Evolutionary conservation across 2,888 invertebrate species (phyloP), one percentile per base, ranked within the genome.

Genomic region (Gerosis bhagava): DNA sequence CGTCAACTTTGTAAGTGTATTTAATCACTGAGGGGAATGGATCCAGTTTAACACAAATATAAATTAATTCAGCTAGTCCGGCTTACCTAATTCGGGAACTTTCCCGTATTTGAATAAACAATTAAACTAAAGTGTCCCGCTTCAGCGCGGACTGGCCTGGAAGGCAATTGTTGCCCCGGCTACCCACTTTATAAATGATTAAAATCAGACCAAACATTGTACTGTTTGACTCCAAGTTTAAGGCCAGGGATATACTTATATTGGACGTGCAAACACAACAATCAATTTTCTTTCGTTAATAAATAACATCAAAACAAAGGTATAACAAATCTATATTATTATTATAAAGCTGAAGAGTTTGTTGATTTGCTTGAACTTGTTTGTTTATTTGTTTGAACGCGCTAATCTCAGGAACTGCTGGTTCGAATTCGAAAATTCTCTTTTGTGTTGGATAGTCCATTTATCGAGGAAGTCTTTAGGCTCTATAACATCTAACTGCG

Each of bases 1-100:
- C 10, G 11, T 28, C 26, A 5, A 17, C 77, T 81, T 81, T 72
- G 78, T 77, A 78, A 78, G 79, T 80, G 77, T 77, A 68, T 72
- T 80, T 83, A 83, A 83, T 84, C 79, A 82, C 80, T 77, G 77
- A 80, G 79, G 78, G 80, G 76, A 79, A 77, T 66, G 73, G 74
- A 77, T 82, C 78, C 80, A 79, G 80, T 80, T 81, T 70, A 78
- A 84, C 73, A 81, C 82, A 86, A 84, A 86, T 83, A 86, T 86
- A 84, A 86, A 86, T 86, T 84, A 86, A 78, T 77, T 76, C 74
- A 75, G 74, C 75, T 70, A 76, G 84, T 81, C 76, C 76, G 77
- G 75, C 67, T 79, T 76, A 81, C 79, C 78, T 83, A 82, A 83
- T 83, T 80, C 67, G 75, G 73, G 78, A 83, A 83, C 73, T 87